Percentiles rank a stretch among this genome's conserved stretches.
Evolutionary conservation across 1,140 invertebrate species (phyloP).

Genomic region (Drosophila lacteicornis): DNA sequence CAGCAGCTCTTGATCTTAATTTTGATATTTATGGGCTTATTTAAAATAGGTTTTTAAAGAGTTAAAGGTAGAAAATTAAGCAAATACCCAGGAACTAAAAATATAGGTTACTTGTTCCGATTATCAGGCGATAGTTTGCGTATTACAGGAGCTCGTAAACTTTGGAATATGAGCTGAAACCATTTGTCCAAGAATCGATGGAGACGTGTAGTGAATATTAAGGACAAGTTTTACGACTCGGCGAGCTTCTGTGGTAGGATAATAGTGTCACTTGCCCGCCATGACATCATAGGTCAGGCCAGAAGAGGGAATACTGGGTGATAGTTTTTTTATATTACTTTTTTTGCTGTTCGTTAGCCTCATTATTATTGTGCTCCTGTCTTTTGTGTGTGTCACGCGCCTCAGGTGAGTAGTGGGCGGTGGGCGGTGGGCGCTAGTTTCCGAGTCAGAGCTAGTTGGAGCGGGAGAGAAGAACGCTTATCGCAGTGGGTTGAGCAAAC

Average conservation of each 20-base stretch:
- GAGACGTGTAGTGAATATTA: conserved; percentile 1
- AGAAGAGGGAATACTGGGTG: background rate
- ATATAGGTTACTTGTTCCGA: background rate
- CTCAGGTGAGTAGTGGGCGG: conserved; percentile 11
- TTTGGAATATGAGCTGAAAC: background rate
- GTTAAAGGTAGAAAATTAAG: background rate
- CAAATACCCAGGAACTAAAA: too few species aligned
- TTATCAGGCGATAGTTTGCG: background rate
- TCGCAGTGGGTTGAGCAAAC: conserved; percentile 72
- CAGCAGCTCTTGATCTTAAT: too few species aligned
- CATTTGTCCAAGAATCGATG: background rate
- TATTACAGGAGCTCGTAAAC: background rate
- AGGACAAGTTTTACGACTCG: background rate
- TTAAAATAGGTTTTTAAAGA: background rate
- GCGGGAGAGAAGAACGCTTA: conserved; percentile 47
- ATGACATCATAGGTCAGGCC: conserved; percentile 26
- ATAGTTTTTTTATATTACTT: background rate
- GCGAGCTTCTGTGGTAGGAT: background rate
- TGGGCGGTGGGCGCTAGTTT: conserved; percentile 13
- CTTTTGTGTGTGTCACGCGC: conserved; percentile 58
- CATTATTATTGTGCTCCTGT: conserved; percentile 9
- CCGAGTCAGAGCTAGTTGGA: conserved; percentile 12
- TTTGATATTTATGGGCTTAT: background rate
- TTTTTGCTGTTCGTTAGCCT: conserved; percentile 2
- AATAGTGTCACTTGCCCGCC: background rate